These are phyloP conservation scores for Eleutherodactylus coqui DNA, from an alignment of 2,797 vertebrate species.

Conservation along the genomic window DNA sequence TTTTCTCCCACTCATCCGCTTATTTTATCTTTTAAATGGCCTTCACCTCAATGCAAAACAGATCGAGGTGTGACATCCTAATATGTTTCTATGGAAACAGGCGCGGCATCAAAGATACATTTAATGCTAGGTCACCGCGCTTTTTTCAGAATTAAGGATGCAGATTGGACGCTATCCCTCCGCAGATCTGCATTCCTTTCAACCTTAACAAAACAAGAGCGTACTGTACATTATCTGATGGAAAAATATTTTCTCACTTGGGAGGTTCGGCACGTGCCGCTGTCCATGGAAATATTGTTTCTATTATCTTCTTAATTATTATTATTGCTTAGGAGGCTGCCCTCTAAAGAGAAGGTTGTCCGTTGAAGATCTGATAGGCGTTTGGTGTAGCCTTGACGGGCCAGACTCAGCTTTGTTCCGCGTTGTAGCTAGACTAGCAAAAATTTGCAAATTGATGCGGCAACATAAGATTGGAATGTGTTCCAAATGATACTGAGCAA, in stretches of 20 bases:
- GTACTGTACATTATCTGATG: slow-evolving; percentile 59
- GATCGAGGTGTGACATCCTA: slow-evolving; percentile 72
- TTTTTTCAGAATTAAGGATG: slow-evolving; percentile 44
- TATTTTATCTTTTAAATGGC: slow-evolving; percentile 69
- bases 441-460: slow-evolving; percentile 23
- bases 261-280: slow-evolving; percentile 25
- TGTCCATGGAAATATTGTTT: slow-evolving; percentile 47
- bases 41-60: slow-evolving; percentile 73
- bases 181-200: slow-evolving; percentile 53
- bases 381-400: slow-evolving; percentile 33
- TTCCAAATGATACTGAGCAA: slow-evolving; percentile 11
- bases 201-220: slow-evolving; percentile 50
- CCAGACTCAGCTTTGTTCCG: slow-evolving; percentile 10
- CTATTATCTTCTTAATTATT: slow-evolving; percentile 55
- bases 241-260: slow-evolving; percentile 39
- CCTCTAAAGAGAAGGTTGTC: slow-evolving; percentile 27
- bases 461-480: slow-evolving; percentile 36
- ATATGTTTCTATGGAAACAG: slow-evolving; percentile 75
- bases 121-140: slow-evolving; percentile 73
- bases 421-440: slow-evolving; percentile 3
- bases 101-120: slow-evolving; percentile 72
- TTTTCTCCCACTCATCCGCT: slow-evolving; percentile 51
- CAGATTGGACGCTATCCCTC: slow-evolving; percentile 59
- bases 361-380: slow-evolving; percentile 44
- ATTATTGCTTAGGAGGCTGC: slow-evolving; percentile 39